Evolutionary conservation across 2,888 invertebrate species (phyloP).

Genomic region (Nephrocerus scutellatus): DNA sequence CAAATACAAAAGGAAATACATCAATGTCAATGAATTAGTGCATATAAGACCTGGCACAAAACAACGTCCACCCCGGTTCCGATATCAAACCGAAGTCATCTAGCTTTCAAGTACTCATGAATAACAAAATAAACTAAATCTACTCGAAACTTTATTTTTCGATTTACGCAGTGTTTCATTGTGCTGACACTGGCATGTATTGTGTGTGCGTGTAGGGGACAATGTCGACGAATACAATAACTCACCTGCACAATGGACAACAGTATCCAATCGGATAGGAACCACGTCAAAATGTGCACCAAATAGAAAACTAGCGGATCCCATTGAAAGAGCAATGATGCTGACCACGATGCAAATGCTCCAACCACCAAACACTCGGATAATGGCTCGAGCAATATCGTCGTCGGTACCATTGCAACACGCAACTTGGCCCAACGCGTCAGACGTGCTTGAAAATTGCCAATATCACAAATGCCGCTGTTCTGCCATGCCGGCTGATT

Average conservation of each 20-base stretch:
- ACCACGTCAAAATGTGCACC: slow-evolving; percentile 90
- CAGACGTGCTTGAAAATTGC: slow-evolving; percentile 75
- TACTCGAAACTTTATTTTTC: no score
- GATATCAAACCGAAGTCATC: not conserved
- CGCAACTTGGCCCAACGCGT: slow-evolving; percentile 92
- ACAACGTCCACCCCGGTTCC: no score
- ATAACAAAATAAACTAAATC: slow-evolving; percentile 2
- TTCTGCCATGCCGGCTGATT: slow-evolving; percentile 96
- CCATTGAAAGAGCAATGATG: slow-evolving; percentile 72
- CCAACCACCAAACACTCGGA: slow-evolving; percentile 93
- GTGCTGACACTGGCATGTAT: no score
- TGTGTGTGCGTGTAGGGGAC: no score
- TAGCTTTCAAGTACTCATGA: not conserved
- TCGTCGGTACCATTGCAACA: slow-evolving; percentile 90
- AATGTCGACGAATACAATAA: not conserved
- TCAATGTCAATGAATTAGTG: no score
- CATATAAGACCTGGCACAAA: no score
- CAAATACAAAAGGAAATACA: no score
- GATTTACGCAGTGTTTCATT: no score
- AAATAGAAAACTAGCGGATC: slow-evolving; percentile 87
- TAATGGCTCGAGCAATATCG: slow-evolving; percentile 86
- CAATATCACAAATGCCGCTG: slow-evolving; percentile 79
- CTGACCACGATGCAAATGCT: slow-evolving; percentile 84
- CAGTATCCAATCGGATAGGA: slow-evolving; percentile 90
- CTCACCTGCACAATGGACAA: slow-evolving; percentile 74